Conservation (phyloP, 2,797 vertebrate species). For the Acanthurus tractus region DNA sequence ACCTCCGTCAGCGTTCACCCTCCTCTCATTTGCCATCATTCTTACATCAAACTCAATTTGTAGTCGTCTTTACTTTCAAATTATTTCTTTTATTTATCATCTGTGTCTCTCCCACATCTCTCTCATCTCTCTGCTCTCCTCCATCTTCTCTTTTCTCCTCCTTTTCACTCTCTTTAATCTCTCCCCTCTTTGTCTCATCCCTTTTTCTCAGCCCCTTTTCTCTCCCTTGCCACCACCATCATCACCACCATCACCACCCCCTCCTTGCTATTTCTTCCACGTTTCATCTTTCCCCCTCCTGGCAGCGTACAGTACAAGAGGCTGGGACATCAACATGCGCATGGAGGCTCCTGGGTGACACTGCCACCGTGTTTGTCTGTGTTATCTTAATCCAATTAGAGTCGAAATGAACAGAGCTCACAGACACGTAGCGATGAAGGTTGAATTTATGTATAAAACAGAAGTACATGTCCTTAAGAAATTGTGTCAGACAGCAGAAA, state of each 20-base stretch:
- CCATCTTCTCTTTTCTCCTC: not conserved
- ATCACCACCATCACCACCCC: constrained; percentile 19
- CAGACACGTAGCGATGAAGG: constrained; percentile 1
- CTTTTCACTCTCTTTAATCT: not conserved
- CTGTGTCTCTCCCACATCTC: constrained; percentile 12
- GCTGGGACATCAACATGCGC: constrained; percentile 32
- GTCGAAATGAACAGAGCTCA: constrained; percentile 40
- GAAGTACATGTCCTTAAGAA: constrained; percentile 28
- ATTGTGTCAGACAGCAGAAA: not conserved
- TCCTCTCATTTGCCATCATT: not conserved
- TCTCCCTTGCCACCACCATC: not conserved
- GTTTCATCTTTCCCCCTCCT: constrained; percentile 35
- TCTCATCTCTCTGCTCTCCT: not conserved
- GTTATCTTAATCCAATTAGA: constrained; percentile 64
- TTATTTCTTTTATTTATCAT: constrained; percentile 23
- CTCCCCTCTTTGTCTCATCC: constrained; percentile 4
- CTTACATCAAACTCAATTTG: not conserved
- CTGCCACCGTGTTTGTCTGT: constrained; percentile 43
- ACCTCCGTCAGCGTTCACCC: constrained; percentile 6
- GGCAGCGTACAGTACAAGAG: constrained; percentile 20
- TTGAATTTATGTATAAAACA: constrained; percentile 29
- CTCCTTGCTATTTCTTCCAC: constrained; percentile 17
- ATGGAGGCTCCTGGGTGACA: constrained; percentile 40
- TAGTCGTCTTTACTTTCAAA: constrained; percentile 3
- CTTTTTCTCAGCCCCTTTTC: constrained; percentile 7